Percentiles rank a stretch among this genome's conserved stretches.
Evolutionary conservation across 2,888 invertebrate species (phyloP).

Genomic region (Tiphia femorata): DNA sequence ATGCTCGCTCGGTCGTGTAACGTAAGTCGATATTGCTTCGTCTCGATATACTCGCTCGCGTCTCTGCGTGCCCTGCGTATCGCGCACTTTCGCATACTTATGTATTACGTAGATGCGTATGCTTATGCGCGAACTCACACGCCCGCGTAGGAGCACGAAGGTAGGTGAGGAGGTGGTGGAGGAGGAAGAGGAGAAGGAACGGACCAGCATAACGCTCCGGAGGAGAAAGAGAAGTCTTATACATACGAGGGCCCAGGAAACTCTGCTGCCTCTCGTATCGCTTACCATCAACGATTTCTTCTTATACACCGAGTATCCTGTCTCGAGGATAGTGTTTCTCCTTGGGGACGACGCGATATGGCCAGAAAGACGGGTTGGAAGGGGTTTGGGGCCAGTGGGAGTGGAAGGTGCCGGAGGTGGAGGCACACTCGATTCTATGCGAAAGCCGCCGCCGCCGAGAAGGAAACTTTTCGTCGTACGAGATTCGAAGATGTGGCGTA

Average conservation of each 20-base stretch:
- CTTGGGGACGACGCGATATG: conserved; percentile 36
- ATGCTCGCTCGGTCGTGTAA: conserved; percentile 67
- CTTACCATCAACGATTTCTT: conserved; percentile 66
- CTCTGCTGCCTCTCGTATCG: conserved; percentile 61
- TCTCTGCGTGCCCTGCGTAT: conserved; percentile 14
- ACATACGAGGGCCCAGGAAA: conserved; percentile 63
- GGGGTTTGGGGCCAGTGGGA: not conserved
- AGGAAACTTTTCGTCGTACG: too few species aligned
- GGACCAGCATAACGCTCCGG: conserved; percentile 38
- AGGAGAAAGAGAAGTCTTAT: conserved; percentile 61
- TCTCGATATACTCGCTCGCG: conserved; percentile 58
- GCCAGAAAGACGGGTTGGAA: conserved; percentile 3
- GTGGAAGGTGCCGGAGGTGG: too few species aligned
- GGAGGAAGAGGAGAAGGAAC: not conserved
- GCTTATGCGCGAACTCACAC: conserved; percentile 33
- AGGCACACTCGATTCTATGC: too few species aligned
- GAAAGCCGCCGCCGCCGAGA: too few species aligned
- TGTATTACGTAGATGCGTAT: not conserved
- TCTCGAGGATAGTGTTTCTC: conserved; percentile 59
- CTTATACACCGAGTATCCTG: conserved; percentile 61
- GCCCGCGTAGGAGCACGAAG: not conserved
- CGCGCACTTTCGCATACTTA: conserved; percentile 11
- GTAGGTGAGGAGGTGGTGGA: not conserved
- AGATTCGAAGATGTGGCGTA: too few species aligned
- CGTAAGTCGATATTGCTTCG: conserved; percentile 66